phyloP scores from a whole-genome alignment of 2,113 vertebrate species.

The Etia nguti region DNA sequence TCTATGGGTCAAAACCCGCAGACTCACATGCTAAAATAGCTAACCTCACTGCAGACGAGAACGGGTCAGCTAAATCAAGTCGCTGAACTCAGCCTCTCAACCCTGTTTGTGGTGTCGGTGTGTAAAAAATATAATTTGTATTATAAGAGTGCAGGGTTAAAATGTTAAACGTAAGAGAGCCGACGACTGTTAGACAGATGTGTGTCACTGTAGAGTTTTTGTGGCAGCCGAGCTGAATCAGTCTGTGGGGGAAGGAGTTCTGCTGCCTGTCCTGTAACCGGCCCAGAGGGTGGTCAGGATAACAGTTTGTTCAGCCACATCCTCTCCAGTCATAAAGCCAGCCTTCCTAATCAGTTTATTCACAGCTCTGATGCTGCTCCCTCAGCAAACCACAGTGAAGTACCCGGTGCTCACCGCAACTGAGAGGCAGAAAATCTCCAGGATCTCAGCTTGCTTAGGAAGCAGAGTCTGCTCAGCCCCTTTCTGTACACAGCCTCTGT shows the following conservation, averaged over 20 bases:
- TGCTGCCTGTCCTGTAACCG: neutral
- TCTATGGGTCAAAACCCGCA: neutral
- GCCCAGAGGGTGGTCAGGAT: neutral
- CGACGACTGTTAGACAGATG: fast-evolving
- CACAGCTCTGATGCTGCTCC: neutral
- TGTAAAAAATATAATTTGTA: neutral
- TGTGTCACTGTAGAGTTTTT: neutral
- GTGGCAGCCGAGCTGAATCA: neutral
- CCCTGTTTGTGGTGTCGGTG: neutral
- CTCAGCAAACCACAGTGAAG: neutral
- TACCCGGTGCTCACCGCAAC: fast-evolving
- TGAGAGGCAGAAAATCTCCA: neutral
- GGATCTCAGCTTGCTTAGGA: neutral
- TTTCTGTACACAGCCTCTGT: neutral
- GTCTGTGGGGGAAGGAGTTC: neutral
- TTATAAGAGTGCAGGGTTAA: neutral
- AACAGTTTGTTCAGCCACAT: neutral
- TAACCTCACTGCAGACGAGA: neutral
- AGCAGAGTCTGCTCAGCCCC: neutral
- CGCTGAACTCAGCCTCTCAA: neutral
- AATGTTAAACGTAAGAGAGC: neutral
- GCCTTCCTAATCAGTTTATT: neutral
- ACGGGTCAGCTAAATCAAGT: neutral
- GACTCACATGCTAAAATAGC: neutral
- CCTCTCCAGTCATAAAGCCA: neutral